These are phyloP conservation scores for Pan paniscus DNA, from an alignment of 2,113 vertebrate genomes.

Conservation along the genomic window DNA sequence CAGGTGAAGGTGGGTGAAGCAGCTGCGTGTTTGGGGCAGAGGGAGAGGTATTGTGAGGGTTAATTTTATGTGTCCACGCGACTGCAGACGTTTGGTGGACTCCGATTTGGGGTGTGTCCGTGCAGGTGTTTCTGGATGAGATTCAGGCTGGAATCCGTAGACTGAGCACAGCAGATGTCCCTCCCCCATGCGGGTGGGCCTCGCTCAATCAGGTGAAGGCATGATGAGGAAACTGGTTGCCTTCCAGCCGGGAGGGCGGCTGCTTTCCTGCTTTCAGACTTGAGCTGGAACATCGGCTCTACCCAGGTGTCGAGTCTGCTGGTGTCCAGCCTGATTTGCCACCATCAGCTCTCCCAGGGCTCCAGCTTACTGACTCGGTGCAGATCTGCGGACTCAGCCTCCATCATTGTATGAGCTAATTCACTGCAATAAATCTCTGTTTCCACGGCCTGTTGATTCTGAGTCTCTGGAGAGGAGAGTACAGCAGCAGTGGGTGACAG, in stretches of 20 bases:
- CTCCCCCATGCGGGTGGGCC: background rate
- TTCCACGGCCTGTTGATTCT: background rate
- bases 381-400: accelerated
- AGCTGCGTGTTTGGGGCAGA: background rate
- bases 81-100: background rate
- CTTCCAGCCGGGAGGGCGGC: accelerated
- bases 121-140: background rate
- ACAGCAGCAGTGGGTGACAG: accelerated
- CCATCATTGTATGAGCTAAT: accelerated
- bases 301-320: background rate
- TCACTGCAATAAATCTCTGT: background rate
- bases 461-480: background rate
- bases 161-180: background rate
- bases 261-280: background rate
- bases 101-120: too few relatives aligned
- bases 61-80: too few relatives aligned
- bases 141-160: accelerated
- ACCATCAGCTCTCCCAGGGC: background rate
- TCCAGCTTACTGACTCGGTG: accelerated
- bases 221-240: accelerated
- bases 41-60: background rate
- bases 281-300: background rate
- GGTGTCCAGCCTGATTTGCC: background rate
- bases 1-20: background rate
- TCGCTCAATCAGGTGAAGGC: accelerated